These are phyloP conservation scores for Drosophila paulistorum DNA, from an alignment of 1,140 invertebrate genomes.

Conservation along the genomic window DNA sequence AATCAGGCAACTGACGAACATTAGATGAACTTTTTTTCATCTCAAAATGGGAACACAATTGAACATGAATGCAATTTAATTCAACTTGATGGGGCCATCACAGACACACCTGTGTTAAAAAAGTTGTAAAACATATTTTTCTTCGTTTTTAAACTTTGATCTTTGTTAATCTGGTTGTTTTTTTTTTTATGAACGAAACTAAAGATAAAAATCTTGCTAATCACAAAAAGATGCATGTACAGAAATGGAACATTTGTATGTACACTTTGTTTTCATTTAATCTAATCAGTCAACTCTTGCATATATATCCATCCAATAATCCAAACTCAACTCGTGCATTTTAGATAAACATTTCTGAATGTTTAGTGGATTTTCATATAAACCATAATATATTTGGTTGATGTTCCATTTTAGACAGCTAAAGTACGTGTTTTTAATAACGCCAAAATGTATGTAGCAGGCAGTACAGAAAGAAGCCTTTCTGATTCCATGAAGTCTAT, in stretches of 20 bases:
- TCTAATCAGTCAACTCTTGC: background rate
- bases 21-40: background rate
- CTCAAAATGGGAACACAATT: background rate
- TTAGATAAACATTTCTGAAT: background rate
- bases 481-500: no score
- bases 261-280: background rate
- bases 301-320: background rate
- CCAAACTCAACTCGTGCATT: background rate
- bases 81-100: background rate
- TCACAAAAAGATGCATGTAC: no score
- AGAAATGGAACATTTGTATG: background rate
- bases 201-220: background rate
- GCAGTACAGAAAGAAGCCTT: no score
- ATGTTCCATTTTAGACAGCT: no score
- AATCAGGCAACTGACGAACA: constrained; percentile 13
- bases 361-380: no score
- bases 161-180: background rate
- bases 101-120: background rate
- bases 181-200: background rate
- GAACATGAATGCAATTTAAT: background rate
- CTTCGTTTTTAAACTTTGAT: background rate
- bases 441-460: no score
- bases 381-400: no score
- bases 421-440: no score
- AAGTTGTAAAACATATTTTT: background rate